Evolutionary conservation across 64 coral and sea anemone genomes (phyloP), one percentile per base, ranked within the genome.

Genomic region (Montipora cactus): DNA sequence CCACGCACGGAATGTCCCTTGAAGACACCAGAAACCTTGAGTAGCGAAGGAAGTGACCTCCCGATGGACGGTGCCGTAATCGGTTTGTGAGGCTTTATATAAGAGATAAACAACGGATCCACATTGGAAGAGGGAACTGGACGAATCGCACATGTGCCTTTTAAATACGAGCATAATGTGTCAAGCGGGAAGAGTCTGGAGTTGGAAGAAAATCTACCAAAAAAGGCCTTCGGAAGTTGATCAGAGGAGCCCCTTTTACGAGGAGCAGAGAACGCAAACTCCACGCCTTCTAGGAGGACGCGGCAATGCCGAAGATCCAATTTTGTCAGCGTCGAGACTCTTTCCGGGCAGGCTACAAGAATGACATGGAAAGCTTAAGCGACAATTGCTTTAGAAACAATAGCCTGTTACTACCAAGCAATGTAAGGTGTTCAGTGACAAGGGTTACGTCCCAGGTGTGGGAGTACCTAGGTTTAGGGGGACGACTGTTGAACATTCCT

Each of bases 171-270:
- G 0, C 59, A 5, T 64, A 64, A 64, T 13, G 59, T 64, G 0
- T 64, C 59, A 10, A 15, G 3, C 12, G 59, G 59, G 12, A 3
- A 64, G 9, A 64, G 14, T 1, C 12, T 76, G 70, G 55, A 28
- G 50, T 89, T 57, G 3, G 28, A 53, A 72, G 72, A n/a, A 15
- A 76, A 89, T 5, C 87, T 44, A 0, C 74, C 87, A 44, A 89
- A 89, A n/a, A 90, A 80, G 46, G 77, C 89, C 16, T 91, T 80
- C 1, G 67, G 64, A 5, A 71, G 23, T 80, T 90, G 76, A 52
- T 19, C 85, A 46, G 74, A 67, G 14, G 69, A 6, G 71, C 74
- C 70, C 11, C 19, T 1, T 69, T 69, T 69, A 69, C 66, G 66
- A 69, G 66, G 66, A 18, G 66, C 7, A 0, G 66, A 69, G 15